These are phyloP conservation scores for Lichenostomus cassidix DNA, from an alignment of 2,113 vertebrate genomes.

Conservation along the genomic window DNA sequence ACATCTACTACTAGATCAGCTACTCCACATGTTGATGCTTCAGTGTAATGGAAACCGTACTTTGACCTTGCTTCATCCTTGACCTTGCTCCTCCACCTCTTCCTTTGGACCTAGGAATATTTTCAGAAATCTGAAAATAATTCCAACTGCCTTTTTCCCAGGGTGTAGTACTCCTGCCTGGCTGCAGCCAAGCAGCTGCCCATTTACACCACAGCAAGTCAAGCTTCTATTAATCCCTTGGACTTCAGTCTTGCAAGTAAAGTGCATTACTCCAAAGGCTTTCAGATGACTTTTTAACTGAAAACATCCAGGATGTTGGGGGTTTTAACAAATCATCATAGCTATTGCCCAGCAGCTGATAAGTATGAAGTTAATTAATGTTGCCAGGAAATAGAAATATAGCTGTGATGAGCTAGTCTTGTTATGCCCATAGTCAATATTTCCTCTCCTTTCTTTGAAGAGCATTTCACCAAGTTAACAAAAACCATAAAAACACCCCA, in stretches of 20 bases:
- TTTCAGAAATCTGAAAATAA: conserved; percentile 14
- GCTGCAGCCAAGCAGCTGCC: background rate
- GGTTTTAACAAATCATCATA: background rate
- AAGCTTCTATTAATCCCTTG: background rate
- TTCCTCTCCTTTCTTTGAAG: background rate
- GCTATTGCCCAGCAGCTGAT: background rate
- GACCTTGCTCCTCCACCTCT: background rate
- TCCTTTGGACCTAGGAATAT: background rate
- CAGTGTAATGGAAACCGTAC: background rate
- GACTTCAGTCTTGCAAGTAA: conserved; percentile 2
- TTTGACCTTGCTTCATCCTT: background rate
- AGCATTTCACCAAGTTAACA: background rate
- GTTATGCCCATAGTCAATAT: background rate
- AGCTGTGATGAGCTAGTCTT: background rate
- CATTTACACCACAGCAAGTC: background rate
- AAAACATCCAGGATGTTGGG: background rate
- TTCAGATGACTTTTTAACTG: conserved; percentile 1
- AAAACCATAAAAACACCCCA: background rate
- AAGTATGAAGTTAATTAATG: background rate
- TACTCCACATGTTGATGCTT: background rate
- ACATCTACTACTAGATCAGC: background rate
- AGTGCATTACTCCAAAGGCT: background rate
- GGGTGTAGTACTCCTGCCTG: background rate
- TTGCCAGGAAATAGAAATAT: background rate
- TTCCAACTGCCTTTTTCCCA: background rate